Base-by-base conservation (phyloP, 2,888 invertebrate species). In the Zele albiditarsus region DNA sequence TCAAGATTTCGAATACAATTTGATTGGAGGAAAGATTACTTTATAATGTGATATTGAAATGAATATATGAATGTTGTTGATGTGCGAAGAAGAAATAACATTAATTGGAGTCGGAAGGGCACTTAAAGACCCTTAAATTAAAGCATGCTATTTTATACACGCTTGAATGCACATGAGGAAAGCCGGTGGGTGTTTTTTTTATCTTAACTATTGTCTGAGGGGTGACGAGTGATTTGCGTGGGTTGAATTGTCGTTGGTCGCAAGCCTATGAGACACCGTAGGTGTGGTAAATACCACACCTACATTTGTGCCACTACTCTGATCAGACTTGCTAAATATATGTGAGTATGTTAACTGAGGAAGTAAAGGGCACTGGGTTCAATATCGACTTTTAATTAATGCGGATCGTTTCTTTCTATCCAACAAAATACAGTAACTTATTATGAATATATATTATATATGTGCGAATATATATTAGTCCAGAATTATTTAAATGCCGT, bases 311-410 rank as follows among this genome's bases (percentile, higher is more conserved):
- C 62, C 46, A 16, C 27, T 27, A 28, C 62, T 62, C 53, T 38
- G 42, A 5, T 33, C 10, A 3, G 20, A 33, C 28, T 71, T 25
- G 25, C 42, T 65, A 53, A 25, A 16, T 53, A 8, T 53, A 6
- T 53, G 20, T 20, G 49, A 8, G 49, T 20, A 57, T 57, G 66
- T 66, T 63, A 42, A 25, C 12, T 68, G 73, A 77, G 73, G 75
- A 76, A 6, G 78, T 84, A 79, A 80, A 80, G 84, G 84, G 82
- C 83, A 86, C 79, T 85, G 77, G 84, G 84, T 85, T 84, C 82
- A 10, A 20, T 85, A 87, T 87, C 85, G 88, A 87, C 84, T 88
- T 88, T 87, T 87, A 87, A 87, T 87, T 87, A 87, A 83, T 84
- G 81, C 81, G 84, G 84, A 82, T 84, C 85, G 85, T 80, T 84